Percentiles rank a stretch among this genome's conserved stretches.
Conservation (phyloP, 2,797 vertebrate species). For the Lepidocolaptes lacrymiger region DNA sequence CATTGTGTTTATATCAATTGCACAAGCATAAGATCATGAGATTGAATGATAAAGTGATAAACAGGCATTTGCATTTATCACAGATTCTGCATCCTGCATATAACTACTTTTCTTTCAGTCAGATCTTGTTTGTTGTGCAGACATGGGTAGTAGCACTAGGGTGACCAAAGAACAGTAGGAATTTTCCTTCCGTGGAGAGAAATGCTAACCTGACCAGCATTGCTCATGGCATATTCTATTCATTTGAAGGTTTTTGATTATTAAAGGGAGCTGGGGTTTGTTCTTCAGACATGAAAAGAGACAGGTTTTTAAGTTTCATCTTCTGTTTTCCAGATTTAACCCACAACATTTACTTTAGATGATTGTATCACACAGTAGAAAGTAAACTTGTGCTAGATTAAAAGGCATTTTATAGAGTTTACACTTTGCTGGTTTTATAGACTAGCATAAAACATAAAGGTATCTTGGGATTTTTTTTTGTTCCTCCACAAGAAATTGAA, state of each 20-base stretch:
- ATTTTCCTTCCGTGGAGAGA: neutral
- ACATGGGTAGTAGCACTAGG: neutral
- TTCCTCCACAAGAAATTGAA: slow-evolving; percentile 40
- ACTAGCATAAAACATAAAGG: slow-evolving; percentile 49
- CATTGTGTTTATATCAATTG: neutral
- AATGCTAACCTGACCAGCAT: neutral
- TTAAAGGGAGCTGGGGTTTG: neutral
- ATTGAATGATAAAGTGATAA: neutral
- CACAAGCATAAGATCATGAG: neutral
- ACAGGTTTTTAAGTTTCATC: neutral
- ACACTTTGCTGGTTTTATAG: slow-evolving; percentile 62
- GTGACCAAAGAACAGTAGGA: neutral
- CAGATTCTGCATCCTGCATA: neutral
- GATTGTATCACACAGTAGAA: neutral
- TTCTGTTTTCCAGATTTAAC: neutral
- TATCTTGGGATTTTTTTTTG: slow-evolving; percentile 55
- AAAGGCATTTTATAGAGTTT: slow-evolving; percentile 56
- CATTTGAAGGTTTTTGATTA: neutral
- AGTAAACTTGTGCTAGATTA: slow-evolving; percentile 52
- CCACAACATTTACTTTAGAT: slow-evolving; percentile 8
- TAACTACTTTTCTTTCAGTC: neutral
- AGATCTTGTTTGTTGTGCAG: neutral
- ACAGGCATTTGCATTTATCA: neutral
- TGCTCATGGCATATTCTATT: neutral
- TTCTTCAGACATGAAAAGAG: neutral